These are phyloP conservation scores for Marmota monax DNA, from an alignment of 2,113 vertebrate species.

Conservation along the genomic window DNA sequence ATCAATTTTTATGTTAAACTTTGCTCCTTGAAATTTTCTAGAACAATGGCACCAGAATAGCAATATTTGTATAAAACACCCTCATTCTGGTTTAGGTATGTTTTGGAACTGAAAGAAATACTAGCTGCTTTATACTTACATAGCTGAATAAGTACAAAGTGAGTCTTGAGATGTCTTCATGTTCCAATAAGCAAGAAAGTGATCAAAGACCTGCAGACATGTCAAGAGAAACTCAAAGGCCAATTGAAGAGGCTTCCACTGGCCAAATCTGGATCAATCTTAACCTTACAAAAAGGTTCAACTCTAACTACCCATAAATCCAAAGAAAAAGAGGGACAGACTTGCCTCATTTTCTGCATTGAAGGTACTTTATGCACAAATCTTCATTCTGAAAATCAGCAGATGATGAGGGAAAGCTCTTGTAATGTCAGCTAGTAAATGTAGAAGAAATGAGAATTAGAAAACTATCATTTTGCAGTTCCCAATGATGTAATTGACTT, in stretches of 20 bases:
- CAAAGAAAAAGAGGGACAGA: background rate
- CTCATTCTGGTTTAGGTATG: background rate
- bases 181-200: background rate
- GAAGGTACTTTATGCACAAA: conserved; percentile 4
- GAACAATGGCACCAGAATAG: background rate
- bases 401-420: background rate
- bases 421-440: background rate
- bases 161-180: background rate
- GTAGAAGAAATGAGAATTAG: background rate
- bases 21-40: background rate
- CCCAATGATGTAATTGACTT: background rate
- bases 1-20: conserved; percentile 26
- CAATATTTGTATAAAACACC: background rate
- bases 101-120: background rate
- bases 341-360: background rate
- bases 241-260: background rate
- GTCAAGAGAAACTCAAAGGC: background rate
- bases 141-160: background rate
- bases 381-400: conserved; percentile 33
- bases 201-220: background rate
- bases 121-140: background rate
- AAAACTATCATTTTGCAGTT: background rate
- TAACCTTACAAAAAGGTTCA: conserved; percentile 12
- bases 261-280: conserved; percentile 5
- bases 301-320: background rate